These are phyloP conservation scores for Melipona beecheii DNA, from an alignment of 2,888 invertebrate genomes.

Conservation along the genomic window DNA sequence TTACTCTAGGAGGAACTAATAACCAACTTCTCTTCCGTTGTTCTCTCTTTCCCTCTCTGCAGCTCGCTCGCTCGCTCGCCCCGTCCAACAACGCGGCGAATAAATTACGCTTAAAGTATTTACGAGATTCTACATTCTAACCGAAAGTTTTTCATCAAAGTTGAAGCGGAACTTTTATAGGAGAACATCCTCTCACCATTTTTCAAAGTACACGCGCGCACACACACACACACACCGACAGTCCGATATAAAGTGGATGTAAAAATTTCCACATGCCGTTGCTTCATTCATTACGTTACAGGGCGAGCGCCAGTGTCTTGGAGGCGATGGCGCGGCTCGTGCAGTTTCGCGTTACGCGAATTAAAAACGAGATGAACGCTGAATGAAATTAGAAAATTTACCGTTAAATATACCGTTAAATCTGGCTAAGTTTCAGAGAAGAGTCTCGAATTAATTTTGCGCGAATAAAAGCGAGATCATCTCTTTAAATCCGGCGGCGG, in stretches of 20 bases:
- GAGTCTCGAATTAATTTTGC: too few species aligned
- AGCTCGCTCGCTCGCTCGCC: neutral
- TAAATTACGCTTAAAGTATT: constrained; percentile 9
- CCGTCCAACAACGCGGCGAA: neutral
- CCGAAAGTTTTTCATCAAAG: constrained; percentile 26
- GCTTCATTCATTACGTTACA: neutral
- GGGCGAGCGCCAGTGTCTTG: neutral
- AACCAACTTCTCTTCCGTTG: constrained; percentile 22
- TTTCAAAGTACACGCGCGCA: neutral
- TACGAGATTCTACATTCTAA: neutral
- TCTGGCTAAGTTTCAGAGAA: too few species aligned
- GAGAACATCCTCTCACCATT: neutral
- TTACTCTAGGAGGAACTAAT: constrained; percentile 20
- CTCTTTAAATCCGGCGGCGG: neutral
- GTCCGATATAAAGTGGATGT: neutral
- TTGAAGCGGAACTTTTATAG: constrained; percentile 1
- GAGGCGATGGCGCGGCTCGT: neutral
- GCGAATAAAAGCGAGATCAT: neutral
- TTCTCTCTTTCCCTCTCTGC: neutral
- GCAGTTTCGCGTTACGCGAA: neutral
- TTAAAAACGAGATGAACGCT: neutral
- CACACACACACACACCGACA: neutral
- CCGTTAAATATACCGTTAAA: too few species aligned
- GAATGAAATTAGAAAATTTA: neutral
- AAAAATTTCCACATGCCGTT: neutral